phyloP scores from a whole-genome alignment of 2,113 vertebrate species.

The Axis porcinus region DNA sequence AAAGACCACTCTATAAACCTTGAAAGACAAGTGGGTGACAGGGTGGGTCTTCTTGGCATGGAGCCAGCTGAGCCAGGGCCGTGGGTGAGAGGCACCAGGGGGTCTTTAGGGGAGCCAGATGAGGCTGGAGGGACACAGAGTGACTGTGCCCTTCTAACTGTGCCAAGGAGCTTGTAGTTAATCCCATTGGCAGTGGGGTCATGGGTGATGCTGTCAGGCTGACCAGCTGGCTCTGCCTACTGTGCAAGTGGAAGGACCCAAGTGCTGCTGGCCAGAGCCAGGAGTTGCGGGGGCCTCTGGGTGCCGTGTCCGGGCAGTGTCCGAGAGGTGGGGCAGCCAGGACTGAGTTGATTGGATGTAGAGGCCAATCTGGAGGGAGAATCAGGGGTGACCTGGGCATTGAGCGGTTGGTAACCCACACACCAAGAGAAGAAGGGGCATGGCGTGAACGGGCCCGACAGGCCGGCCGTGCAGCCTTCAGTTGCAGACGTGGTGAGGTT shows the following conservation, averaged over 20 bases:
- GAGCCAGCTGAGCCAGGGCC: background rate
- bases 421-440: background rate
- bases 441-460: accelerated
- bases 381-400: background rate
- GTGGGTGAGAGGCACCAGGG: background rate
- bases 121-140: background rate
- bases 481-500: background rate
- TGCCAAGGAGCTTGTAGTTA: background rate
- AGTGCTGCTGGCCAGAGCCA: too few species aligned
- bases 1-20: background rate
- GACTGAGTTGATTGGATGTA: too few species aligned
- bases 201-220: accelerated
- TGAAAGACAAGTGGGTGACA: accelerated
- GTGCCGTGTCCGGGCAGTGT: accelerated
- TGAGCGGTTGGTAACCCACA: background rate
- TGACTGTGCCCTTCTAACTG: background rate
- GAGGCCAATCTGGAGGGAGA: background rate
- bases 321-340: background rate
- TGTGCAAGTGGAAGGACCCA: background rate
- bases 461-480: accelerated
- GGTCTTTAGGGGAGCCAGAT: too few species aligned
- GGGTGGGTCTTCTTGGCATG: background rate
- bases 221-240: background rate
- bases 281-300: accelerated
- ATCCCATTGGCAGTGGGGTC: accelerated